Percentiles rank a stretch among this genome's conserved stretches.
Evolutionary conservation across 2,888 invertebrate genomes (phyloP).

Genomic region (Oligia strigilis): DNA sequence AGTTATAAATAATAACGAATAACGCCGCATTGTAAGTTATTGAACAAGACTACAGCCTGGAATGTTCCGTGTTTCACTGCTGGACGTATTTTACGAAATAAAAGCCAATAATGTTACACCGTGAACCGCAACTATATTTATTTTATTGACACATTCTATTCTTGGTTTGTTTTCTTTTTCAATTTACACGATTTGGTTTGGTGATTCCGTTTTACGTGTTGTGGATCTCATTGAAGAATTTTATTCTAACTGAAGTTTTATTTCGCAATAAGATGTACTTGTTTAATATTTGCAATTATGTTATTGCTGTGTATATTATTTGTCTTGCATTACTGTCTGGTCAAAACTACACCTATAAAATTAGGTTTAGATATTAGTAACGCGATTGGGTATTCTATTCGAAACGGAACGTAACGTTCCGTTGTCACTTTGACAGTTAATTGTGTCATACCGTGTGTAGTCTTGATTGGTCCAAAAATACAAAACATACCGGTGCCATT

Average conservation of each 20-base stretch:
- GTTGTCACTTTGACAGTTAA: constrained; percentile 26
- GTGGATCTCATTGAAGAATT: background rate
- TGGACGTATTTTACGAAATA: constrained; percentile 45
- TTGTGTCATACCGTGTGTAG: constrained; percentile 55
- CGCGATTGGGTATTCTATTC: background rate
- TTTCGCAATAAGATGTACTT: background rate
- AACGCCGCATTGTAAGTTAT: constrained; percentile 72
- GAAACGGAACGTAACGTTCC: constrained; percentile 31
- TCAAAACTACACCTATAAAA: background rate
- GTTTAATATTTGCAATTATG: background rate
- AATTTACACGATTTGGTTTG: constrained; percentile 11
- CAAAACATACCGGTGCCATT: constrained; percentile 12
- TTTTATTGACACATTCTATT: constrained; percentile 51
- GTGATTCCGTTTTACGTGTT: constrained; percentile 5
- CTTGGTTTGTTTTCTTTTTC: constrained; percentile 54
- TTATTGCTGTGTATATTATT: background rate
- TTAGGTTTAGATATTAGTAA: background rate
- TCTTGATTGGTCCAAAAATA: constrained; percentile 55
- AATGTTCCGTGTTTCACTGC: constrained; percentile 37
- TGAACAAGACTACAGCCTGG: constrained; percentile 23
- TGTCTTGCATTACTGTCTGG: background rate
- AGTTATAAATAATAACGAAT: constrained; percentile 72
- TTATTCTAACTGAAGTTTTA: background rate
- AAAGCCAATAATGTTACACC: constrained; percentile 29
- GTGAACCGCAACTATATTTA: constrained; percentile 31